Conservation (phyloP, 2,113 vertebrate species). For the Trichomycterus rosablanca region DNA sequence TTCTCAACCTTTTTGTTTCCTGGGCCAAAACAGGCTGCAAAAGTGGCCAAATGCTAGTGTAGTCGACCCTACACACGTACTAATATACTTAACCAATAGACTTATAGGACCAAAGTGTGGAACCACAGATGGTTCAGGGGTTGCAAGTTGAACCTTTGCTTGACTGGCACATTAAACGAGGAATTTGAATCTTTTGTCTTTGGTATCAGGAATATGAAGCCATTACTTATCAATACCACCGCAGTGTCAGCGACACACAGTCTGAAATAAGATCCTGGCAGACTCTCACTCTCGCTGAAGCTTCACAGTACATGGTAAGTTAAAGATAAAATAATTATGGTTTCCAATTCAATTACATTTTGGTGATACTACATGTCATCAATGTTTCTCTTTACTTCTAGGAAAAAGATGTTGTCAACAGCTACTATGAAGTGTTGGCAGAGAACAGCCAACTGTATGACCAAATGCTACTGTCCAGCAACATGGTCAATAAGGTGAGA, state of each 20-base stretch:
- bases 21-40: too few species aligned
- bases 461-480: slow-evolving; percentile 76
- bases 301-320: slow-evolving; percentile 78
- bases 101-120: too few species aligned
- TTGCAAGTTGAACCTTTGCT: too few species aligned
- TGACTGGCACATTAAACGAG: too few species aligned
- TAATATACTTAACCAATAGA: too few species aligned
- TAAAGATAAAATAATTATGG: background rate
- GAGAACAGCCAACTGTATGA: slow-evolving; percentile 73
- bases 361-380: background rate
- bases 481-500: slow-evolving; percentile 74
- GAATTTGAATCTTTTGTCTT: too few species aligned
- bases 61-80: too few species aligned
- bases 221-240: slow-evolving; percentile 74
- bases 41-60: too few species aligned
- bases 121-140: too few species aligned
- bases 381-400: slow-evolving; percentile 44
- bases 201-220: slow-evolving; percentile 78
- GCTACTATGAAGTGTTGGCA: slow-evolving; percentile 72
- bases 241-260: slow-evolving; percentile 61
- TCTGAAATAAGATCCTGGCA: slow-evolving; percentile 60
- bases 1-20: too few species aligned
- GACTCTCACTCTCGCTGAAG: slow-evolving; percentile 68
- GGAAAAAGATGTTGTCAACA: slow-evolving; percentile 76
- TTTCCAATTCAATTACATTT: too few species aligned